phyloP scores from a whole-genome alignment of 1,140 invertebrate species.

The Brachystomella parvula region DNA sequence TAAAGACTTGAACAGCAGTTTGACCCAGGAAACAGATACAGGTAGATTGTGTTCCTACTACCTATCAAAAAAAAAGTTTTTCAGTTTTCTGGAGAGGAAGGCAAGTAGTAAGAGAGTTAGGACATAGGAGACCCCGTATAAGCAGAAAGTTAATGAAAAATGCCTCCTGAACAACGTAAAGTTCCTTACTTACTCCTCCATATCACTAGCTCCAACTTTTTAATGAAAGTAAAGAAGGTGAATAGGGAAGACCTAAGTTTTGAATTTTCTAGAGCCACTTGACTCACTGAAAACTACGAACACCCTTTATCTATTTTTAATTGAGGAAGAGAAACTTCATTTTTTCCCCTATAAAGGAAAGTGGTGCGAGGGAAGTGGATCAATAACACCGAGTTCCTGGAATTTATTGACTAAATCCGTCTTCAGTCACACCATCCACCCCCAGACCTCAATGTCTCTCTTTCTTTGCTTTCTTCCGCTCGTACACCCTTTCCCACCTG shows the following conservation, averaged over 20 bases:
- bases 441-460: neutral
- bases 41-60: too few species aligned
- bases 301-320: slow-evolving; percentile 9
- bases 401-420: neutral
- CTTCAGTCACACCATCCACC: neutral
- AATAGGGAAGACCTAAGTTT: neutral
- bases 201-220: too few species aligned
- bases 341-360: too few species aligned
- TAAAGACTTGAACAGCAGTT: too few species aligned
- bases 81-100: too few species aligned
- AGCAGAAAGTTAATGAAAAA: neutral
- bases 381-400: neutral
- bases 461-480: neutral
- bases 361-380: neutral
- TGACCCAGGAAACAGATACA: too few species aligned
- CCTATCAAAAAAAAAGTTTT: too few species aligned
- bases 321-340: neutral
- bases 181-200: too few species aligned
- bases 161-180: neutral
- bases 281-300: too few species aligned
- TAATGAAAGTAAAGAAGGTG: neutral
- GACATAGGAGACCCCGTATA: neutral
- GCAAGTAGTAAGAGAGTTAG: too few species aligned
- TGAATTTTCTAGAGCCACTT: neutral
- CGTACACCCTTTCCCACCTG: neutral